Conservation (phyloP, 2,888 invertebrate species). For the Flexamia atlantica region DNA sequence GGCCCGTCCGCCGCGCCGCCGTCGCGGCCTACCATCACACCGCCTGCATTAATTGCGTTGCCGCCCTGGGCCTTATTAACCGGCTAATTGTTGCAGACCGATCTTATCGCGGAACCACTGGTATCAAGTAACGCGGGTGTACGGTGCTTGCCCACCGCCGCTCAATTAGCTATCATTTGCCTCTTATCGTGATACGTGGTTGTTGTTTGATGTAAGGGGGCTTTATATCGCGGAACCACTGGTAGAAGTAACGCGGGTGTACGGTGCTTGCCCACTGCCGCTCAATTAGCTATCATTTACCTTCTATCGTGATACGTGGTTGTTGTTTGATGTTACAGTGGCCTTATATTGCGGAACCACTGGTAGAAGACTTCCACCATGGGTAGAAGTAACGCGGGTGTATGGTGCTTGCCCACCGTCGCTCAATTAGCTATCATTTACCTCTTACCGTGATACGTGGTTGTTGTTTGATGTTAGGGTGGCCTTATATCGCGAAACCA, state of each 20-base stretch:
- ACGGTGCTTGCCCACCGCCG: conserved; percentile 1
- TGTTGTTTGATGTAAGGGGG: conserved; percentile 1
- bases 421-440: conserved; percentile 12
- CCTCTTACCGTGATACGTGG: not conserved
- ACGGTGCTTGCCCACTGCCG: not conserved
- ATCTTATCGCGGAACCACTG: conserved; percentile 25
- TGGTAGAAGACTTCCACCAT: too few species aligned
- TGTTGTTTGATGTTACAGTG: not conserved
- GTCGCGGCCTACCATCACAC: not conserved
- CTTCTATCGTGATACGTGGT: not conserved
- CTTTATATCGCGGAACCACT: conserved; percentile 12
- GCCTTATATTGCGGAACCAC: too few species aligned
- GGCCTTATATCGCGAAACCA: too few species aligned
- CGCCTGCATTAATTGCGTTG: too few species aligned
- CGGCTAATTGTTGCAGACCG: conserved; percentile 28
- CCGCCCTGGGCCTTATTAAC: conserved; percentile 48
- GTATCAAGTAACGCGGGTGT: conserved; percentile 16
- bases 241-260: conserved; percentile 15
- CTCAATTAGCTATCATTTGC: conserved; percentile 15
- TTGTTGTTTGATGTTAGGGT: not conserved
- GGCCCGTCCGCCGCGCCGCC: not conserved
- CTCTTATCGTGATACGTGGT: not conserved
- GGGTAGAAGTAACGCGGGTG: conserved; percentile 6
- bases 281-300: conserved; percentile 13
- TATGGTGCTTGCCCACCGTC: not conserved